A percentile compares a stretch with the other conserved stretches of the same genome.
Evolutionary conservation across 2,113 vertebrate genomes (phyloP).

Genomic region (Pelecanoides urinatrix): DNA sequence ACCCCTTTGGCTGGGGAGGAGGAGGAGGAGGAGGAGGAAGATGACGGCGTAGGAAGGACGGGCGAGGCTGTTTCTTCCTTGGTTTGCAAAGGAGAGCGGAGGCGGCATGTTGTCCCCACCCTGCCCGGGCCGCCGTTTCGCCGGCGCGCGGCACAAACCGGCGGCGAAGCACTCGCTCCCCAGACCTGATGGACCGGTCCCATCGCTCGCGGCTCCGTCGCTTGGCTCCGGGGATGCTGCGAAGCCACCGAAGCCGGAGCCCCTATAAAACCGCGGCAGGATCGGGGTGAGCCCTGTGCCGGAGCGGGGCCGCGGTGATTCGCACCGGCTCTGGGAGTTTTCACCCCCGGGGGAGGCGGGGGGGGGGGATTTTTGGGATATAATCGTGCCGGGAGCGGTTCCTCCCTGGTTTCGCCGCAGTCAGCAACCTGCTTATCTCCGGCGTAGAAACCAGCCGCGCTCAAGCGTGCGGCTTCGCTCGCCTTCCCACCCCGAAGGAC

Average conservation of each 20-base stretch:
- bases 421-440: background rate
- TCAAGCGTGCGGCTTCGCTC: background rate
- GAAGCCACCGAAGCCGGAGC: background rate
- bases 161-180: background rate
- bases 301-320: fast-evolving
- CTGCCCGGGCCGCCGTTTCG: background rate
- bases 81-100: background rate
- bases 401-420: background rate
- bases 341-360: no score
- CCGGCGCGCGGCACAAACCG: background rate
- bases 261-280: background rate
- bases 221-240: background rate
- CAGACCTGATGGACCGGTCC: slow-evolving; percentile 22
- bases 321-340: fast-evolving
- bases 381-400: background rate
- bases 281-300: background rate
- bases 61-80: background rate
- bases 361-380: background rate
- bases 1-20: background rate
- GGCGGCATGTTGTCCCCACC: slow-evolving; percentile 15
- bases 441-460: fast-evolving
- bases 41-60: background rate
- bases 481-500: fast-evolving
- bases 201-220: background rate
- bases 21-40: background rate